phyloP scores from a whole-genome alignment of 2,797 vertebrate species.

The Chaenodraco wilsoni region DNA sequence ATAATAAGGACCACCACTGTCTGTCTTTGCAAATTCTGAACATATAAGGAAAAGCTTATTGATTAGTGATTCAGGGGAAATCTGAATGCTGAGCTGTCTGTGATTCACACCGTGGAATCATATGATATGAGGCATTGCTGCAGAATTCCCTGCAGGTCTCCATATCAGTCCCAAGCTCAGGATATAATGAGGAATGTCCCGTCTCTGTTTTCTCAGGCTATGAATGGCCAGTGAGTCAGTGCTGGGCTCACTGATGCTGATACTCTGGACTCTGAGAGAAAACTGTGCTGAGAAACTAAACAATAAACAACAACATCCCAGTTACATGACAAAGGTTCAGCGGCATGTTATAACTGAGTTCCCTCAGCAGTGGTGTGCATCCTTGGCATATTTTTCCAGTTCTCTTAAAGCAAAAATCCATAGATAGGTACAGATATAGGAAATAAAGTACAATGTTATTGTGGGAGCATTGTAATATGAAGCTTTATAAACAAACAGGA shows the following conservation, averaged over 20 bases:
- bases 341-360: constrained; percentile 24
- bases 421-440: constrained; percentile 24
- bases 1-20: too few relatives aligned
- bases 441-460: constrained; percentile 17
- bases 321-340: constrained; percentile 12
- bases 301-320: constrained; percentile 62
- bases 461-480: constrained; percentile 65
- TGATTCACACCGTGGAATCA: constrained; percentile 61
- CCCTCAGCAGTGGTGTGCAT: constrained; percentile 16
- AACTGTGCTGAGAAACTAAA: constrained; percentile 53
- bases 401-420: constrained; percentile 29
- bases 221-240: constrained; percentile 63
- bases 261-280: constrained; percentile 37
- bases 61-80: neutral
- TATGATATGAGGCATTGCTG: constrained; percentile 7
- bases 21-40: constrained; percentile 7
- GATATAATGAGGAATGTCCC: constrained; percentile 51
- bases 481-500: constrained; percentile 75
- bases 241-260: constrained; percentile 34
- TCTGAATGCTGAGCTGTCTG: constrained; percentile 29
- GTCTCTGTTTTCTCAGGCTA: constrained; percentile 62
- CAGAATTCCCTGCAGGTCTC: constrained; percentile 40
- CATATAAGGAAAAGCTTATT: constrained; percentile 34
- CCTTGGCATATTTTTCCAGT: constrained; percentile 10
- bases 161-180: constrained; percentile 34